Evolutionary conservation across 2,888 invertebrate species (phyloP), one percentile per base, ranked within the genome.

Genomic region (Sphaeridia pumilis): DNA sequence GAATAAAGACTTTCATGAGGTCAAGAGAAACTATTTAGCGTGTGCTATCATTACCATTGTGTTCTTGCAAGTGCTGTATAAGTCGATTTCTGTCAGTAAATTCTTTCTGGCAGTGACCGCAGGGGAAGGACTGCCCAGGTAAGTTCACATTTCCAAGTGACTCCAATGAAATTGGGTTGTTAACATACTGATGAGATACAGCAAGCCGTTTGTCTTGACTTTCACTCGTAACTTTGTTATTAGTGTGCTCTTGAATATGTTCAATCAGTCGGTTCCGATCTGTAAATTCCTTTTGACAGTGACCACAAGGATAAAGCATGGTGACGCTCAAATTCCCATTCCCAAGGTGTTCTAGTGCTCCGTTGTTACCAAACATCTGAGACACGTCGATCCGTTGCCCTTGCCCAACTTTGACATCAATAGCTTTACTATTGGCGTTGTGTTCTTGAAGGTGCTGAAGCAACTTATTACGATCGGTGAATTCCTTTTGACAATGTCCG

Each of bases 401-500:
- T n/a, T n/a, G n/a, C n/a, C n/a, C n/a, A n/a, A n/a, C n/a, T n/a
- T n/a, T n/a, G n/a, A n/a, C n/a, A n/a, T n/a, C n/a, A n/a, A n/a
- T n/a, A n/a, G n/a, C n/a, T n/a, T n/a, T n/a, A n/a, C n/a, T n/a
- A n/a, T 49, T 49, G 22, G 27, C 20, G 26, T 26, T 25, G 20
- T 60, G 58, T 24, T 56, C 55, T 41, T 60, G 58, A 2, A 60
- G 36, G 49, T 60, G 60, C 1, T 56, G 58, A 25, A 58, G 47
- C n/a, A 61, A 45, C 46, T 54, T 51, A 42, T 53, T 45, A 34
- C 58, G 48, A 25, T 55, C 44, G 4, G 54, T 46, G 38, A 59
- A 61, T 41, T 61, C 59, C 35, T 58, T 59, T 44, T 61, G 59
- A 46, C 61, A 61, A 46, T 59, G 58, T 1, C 56, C 58, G 45